phyloP scores from a whole-genome alignment of 2,797 vertebrate genomes.

The Sylvia borin region DNA sequence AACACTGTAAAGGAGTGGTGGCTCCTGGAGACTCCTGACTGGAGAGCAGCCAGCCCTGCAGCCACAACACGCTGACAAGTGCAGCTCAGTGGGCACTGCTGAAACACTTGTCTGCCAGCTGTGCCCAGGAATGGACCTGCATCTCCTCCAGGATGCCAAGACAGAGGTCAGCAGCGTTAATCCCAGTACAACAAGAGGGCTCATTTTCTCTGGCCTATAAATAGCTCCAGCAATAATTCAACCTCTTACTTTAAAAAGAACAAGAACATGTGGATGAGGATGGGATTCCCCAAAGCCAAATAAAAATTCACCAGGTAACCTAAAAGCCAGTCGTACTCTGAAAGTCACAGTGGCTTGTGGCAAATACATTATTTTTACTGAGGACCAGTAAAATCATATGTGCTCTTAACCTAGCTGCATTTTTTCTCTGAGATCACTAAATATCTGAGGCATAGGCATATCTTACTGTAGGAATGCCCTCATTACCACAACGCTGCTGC shows the following conservation, averaged over 20 bases:
- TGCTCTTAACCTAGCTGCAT: not conserved
- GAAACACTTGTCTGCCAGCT: not conserved
- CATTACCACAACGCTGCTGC: not conserved
- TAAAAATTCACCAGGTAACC: not conserved
- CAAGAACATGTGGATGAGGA: not conserved
- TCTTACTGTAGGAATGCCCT: not conserved
- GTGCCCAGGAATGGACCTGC: not conserved
- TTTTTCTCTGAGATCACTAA: not conserved
- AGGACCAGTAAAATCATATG: rapidly evolving
- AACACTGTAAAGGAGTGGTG: rapidly evolving
- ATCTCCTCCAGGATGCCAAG: not conserved
- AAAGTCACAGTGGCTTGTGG: not conserved
- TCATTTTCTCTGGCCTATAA: not conserved
- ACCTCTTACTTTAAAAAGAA: not conserved
- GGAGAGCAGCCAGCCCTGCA: not conserved
- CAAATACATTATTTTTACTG: not conserved
- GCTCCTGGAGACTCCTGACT: not conserved
- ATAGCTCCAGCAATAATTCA: not conserved
- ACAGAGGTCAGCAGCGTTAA: not conserved
- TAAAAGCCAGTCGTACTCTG: not conserved
- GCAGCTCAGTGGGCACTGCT: no score
- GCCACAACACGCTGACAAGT: rapidly evolving
- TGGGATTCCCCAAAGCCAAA: not conserved
- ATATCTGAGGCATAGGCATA: not conserved
- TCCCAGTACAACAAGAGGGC: not conserved